These are phyloP conservation scores for Aplochiton taeniatus DNA, from an alignment of 2,797 vertebrate species.

Conservation along the genomic window DNA sequence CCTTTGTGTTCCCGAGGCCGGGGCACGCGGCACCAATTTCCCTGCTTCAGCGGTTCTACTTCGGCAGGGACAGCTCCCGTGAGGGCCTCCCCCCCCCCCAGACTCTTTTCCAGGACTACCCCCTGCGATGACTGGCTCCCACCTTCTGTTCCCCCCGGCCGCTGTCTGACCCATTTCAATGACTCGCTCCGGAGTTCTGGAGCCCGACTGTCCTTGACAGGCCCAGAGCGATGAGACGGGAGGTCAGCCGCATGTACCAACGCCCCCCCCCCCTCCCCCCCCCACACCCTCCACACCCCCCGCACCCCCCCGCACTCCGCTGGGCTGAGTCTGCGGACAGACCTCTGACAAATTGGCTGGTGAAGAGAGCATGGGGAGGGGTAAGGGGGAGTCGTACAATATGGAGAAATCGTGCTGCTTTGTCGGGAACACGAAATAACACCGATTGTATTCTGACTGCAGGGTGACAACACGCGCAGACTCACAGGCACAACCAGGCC, in stretches of 20 bases:
- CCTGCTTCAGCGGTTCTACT: constrained; percentile 79
- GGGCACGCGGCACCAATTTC: constrained; percentile 61
- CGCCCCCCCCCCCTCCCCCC: background rate
- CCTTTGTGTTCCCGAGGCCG: background rate
- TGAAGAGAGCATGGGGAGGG: background rate
- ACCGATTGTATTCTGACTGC: too few relatives aligned
- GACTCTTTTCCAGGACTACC: constrained; percentile 52
- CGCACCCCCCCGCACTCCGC: background rate
- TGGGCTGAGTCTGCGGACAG: background rate
- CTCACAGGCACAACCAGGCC: too few relatives aligned
- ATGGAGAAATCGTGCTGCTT: too few relatives aligned
- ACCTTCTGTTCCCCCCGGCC: constrained; percentile 78
- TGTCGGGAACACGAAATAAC: too few relatives aligned
- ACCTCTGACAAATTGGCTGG: constrained; percentile 9
- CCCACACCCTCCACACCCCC: background rate
- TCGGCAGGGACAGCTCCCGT: constrained; percentile 73
- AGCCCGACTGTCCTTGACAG: constrained; percentile 52
- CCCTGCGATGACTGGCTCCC: constrained; percentile 70
- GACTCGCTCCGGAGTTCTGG: constrained; percentile 51
- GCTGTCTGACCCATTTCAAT: constrained; percentile 75
- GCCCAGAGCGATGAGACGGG: constrained; percentile 40
- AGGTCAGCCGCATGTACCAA: constrained; percentile 35
- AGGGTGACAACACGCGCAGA: too few relatives aligned
- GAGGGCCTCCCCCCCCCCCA: constrained; percentile 51
- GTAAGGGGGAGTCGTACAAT: background rate